Conservation (phyloP, 2,888 invertebrate genomes). For the Drosophila borealis region DNA sequence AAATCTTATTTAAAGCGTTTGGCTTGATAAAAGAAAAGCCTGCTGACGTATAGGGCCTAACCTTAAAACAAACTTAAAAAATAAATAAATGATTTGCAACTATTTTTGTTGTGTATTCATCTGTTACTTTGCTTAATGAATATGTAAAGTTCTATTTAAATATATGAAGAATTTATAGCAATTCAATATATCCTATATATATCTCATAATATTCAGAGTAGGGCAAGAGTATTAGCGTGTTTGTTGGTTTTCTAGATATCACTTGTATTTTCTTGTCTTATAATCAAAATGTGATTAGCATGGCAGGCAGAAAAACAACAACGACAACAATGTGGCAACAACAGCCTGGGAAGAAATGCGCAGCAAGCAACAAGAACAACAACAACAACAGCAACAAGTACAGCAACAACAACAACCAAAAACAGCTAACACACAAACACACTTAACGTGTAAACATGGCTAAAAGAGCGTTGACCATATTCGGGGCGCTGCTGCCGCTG, state of each 20-base stretch:
- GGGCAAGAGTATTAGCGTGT: constrained; percentile 32
- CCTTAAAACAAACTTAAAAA: too few species aligned
- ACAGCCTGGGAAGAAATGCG: constrained; percentile 67
- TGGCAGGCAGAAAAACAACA: constrained; percentile 52
- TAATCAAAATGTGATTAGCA: constrained; percentile 80
- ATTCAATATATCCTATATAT: too few species aligned
- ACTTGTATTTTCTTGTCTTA: constrained; percentile 50
- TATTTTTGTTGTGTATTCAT: too few species aligned
- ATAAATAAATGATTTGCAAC: too few species aligned
- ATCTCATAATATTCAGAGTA: background rate
- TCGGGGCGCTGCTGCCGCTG: constrained; percentile 54
- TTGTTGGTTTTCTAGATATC: constrained; percentile 14
- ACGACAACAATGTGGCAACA: constrained; percentile 31
- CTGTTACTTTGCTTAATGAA: too few species aligned
- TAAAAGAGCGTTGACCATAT: constrained; percentile 80
- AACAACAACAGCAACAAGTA: constrained; percentile 26
- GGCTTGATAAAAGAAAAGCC: too few species aligned
- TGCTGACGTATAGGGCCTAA: too few species aligned
- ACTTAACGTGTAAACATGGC: constrained; percentile 80
- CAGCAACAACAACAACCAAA: constrained; percentile 16
- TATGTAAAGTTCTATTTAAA: too few species aligned
- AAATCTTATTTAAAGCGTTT: too few species aligned
- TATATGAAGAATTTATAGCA: too few species aligned
- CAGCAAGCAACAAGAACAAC: constrained; percentile 17
- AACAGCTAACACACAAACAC: constrained; percentile 76